Conservation (phyloP, 2,888 invertebrate genomes). For the Rhamphomyia laevipes region DNA sequence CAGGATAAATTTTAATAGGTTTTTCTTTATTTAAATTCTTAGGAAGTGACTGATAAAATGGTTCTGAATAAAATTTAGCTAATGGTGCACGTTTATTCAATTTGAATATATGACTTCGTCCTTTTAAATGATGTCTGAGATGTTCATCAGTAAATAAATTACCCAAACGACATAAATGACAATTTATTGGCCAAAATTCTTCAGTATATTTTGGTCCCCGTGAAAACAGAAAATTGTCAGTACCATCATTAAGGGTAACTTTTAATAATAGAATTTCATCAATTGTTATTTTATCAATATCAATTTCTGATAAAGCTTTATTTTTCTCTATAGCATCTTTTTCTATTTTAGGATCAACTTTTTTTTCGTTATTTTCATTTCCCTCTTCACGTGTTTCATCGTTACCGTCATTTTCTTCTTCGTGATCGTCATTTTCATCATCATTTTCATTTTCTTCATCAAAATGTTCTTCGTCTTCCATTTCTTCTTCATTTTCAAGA, state of each 20-base stretch:
- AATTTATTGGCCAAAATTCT: constrained; percentile 12
- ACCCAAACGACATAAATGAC: constrained; percentile 11
- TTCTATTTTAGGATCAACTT: neutral
- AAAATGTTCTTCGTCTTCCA: neutral
- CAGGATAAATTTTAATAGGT: constrained; percentile 12
- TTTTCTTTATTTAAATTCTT: constrained; percentile 1
- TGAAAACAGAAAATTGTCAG: constrained; percentile 8
- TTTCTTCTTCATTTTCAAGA: too few species aligned
- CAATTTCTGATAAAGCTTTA: neutral
- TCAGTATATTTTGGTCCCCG: constrained; percentile 13
- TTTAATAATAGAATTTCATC: constrained; percentile 7
- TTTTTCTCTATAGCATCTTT: neutral
- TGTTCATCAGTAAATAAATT: constrained; percentile 6
- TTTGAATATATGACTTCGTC: constrained; percentile 4
- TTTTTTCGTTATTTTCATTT: neutral
- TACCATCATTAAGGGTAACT: constrained; percentile 8
- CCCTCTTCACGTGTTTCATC: neutral
- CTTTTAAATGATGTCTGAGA: constrained; percentile 7
- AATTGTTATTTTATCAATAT: neutral
- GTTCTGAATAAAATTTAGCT: constrained; percentile 6
- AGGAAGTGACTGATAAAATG: constrained; percentile 5
- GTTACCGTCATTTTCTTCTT: neutral
- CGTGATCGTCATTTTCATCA: neutral
- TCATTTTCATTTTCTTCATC: neutral
- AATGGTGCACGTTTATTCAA: constrained; percentile 1